These are phyloP conservation scores for Aegotheles bennettii DNA, from an alignment of 2,113 vertebrate species.

Conservation along the genomic window DNA sequence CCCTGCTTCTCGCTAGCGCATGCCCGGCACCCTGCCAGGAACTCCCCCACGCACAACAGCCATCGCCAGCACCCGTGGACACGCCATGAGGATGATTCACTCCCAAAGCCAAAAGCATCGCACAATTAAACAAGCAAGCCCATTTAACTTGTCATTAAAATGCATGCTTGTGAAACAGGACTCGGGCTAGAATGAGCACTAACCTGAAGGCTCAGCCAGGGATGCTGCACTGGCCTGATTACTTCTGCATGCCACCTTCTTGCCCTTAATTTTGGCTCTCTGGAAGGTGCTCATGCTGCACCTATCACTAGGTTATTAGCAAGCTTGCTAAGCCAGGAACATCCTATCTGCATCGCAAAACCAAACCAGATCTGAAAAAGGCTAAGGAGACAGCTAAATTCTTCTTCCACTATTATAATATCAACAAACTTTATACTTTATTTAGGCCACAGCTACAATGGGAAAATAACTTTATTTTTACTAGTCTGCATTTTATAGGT, in stretches of 20 bases:
- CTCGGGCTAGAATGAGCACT: background rate
- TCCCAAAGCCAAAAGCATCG: background rate
- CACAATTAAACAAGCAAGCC: conserved; percentile 34
- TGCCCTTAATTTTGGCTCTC: background rate
- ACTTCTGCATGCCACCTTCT: background rate
- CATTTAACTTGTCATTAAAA: conserved; percentile 8
- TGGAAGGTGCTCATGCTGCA: background rate
- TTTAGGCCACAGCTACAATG: background rate
- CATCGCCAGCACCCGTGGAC: background rate
- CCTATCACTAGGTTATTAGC: background rate
- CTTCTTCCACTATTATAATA: background rate
- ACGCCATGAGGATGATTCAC: background rate
- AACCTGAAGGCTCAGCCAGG: background rate
- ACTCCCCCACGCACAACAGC: background rate
- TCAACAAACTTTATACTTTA: background rate
- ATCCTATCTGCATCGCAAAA: background rate
- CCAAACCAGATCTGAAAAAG: background rate
- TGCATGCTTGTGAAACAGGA: conserved; percentile 8
- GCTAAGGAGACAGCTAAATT: background rate
- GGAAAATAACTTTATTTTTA: background rate
- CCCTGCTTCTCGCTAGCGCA: background rate
- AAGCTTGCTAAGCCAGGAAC: background rate
- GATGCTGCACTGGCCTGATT: background rate
- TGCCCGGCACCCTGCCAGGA: background rate
- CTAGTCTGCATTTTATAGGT: background rate